Conservation (phyloP, 1,140 invertebrate species). For the Laupala kohalensis region DNA sequence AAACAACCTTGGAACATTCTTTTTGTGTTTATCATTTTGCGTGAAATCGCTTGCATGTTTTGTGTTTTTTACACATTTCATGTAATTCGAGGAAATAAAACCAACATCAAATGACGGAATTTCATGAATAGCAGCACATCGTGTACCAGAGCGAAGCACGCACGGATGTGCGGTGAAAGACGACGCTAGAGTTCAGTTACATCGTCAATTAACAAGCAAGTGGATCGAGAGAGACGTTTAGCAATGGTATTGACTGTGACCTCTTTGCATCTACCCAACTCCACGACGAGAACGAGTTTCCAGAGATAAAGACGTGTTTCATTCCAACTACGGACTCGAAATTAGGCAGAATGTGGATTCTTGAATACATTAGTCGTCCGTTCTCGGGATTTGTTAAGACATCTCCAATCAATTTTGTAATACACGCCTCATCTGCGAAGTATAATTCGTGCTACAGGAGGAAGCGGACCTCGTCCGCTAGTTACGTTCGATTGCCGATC, state of each 20-base stretch:
- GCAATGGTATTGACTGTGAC: neutral
- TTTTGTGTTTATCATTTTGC: no score
- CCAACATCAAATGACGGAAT: no score
- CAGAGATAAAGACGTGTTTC: neutral
- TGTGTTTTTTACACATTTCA: no score
- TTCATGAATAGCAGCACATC: no score
- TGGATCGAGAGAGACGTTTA: neutral
- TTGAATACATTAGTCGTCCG: no score
- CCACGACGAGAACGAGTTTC: neutral
- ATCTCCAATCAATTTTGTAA: neutral
- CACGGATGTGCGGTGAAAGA: no score
- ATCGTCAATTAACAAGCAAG: neutral
- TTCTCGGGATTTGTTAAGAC: neutral
- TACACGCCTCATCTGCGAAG: no score
- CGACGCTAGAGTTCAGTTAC: no score
- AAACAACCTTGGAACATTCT: no score
- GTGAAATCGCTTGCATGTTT: no score
- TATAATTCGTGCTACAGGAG: neutral
- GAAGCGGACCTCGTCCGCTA: neutral
- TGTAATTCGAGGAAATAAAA: no score
- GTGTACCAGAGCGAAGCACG: no score
- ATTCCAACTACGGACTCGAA: neutral
- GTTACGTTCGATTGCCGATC: neutral
- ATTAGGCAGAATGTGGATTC: neutral
- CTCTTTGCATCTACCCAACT: neutral